phyloP scores from a whole-genome alignment of 1,140 invertebrate species.

The Calosoma granatense region DNA sequence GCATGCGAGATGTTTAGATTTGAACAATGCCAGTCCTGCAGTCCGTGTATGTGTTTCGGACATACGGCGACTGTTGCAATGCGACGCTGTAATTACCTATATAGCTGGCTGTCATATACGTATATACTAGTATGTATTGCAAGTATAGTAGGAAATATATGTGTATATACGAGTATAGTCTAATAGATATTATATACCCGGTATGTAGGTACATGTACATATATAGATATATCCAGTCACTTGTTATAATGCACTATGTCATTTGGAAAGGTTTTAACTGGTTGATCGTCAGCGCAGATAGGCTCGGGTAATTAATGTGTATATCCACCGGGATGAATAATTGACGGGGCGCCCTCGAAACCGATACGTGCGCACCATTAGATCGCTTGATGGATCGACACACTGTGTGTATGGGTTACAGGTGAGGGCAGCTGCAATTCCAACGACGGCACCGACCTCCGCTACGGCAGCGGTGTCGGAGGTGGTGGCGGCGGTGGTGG shows the following conservation, averaged over 20 bases:
- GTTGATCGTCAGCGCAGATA: background rate
- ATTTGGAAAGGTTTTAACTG: background rate
- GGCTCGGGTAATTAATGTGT: constrained; percentile 20
- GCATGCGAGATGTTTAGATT: constrained; percentile 4
- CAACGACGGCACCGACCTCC: constrained; percentile 37
- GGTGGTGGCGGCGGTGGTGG: constrained; percentile 35
- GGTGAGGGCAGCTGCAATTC: constrained; percentile 53
- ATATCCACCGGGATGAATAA: constrained; percentile 21
- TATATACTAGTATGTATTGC: no score
- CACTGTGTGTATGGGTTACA: constrained; percentile 24
- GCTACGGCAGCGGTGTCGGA: constrained; percentile 28
- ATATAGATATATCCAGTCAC: background rate
- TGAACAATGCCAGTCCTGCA: background rate
- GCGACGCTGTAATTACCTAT: no score
- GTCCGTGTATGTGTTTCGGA: no score
- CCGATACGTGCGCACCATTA: constrained; percentile 17
- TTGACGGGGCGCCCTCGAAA: constrained; percentile 23
- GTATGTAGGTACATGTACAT: no score
- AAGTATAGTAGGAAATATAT: no score
- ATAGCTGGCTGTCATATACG: no score
- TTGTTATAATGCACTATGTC: background rate
- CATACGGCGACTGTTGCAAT: background rate
- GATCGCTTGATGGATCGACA: background rate
- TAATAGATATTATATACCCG: no score
- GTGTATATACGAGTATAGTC: no score